These are phyloP conservation scores for Lerista edwardsae DNA, from an alignment of 2,797 vertebrate species.

Conservation along the genomic window DNA sequence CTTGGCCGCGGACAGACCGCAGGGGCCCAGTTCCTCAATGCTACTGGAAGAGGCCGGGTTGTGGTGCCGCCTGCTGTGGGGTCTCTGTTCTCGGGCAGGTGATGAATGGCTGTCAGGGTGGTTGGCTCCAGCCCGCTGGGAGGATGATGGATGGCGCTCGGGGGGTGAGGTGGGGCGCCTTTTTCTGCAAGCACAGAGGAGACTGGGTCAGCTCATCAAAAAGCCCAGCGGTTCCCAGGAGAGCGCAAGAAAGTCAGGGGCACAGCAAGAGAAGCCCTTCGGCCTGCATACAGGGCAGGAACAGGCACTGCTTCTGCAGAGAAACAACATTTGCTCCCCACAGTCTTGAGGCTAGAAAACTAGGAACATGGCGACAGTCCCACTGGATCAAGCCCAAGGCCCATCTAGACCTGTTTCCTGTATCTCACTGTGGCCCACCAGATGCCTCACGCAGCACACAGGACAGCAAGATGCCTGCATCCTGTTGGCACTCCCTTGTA, in stretches of 20 bases:
- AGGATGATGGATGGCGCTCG: constrained; percentile 13
- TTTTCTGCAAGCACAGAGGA: constrained; percentile 24
- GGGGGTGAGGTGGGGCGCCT: background rate
- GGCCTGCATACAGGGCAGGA: background rate
- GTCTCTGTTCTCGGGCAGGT: background rate
- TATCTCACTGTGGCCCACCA: too few relatives aligned
- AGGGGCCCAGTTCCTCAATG: background rate
- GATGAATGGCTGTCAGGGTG: constrained; percentile 26
- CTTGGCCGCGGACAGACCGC: background rate
- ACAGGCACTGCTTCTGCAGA: background rate
- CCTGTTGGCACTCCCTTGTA: too few relatives aligned
- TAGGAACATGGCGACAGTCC: too few relatives aligned
- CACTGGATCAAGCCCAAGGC: too few relatives aligned
- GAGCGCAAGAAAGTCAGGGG: background rate
- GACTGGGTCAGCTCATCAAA: background rate
- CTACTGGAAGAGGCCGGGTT: constrained; percentile 13
- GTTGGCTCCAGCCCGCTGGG: constrained; percentile 22
- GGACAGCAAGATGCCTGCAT: too few relatives aligned
- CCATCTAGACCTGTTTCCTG: too few relatives aligned
- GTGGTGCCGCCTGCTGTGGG: fast-evolving
- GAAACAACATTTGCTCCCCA: background rate
- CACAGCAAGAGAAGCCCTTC: background rate
- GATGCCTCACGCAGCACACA: too few relatives aligned
- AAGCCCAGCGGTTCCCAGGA: background rate
- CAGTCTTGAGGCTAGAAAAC: background rate